phyloP scores from a whole-genome alignment of 2,113 vertebrate genomes.

The Scatophagus argus region DNA sequence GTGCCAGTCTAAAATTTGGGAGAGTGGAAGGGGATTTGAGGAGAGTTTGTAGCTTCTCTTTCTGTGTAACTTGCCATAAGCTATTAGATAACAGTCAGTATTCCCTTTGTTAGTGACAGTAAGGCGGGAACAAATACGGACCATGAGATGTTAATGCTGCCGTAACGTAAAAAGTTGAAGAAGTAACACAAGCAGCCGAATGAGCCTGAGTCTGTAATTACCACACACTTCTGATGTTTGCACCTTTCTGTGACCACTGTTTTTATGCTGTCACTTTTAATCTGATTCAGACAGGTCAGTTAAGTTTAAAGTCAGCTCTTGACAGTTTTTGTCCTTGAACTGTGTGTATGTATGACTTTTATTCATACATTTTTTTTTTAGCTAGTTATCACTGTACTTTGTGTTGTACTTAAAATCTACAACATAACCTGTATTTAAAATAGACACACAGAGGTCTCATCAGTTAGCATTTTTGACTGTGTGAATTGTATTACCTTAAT shows the following conservation, averaged over 20 bases:
- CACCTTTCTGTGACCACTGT: slow-evolving; percentile 20
- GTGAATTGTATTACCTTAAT: slow-evolving; percentile 11
- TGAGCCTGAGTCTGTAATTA: slow-evolving; percentile 7
- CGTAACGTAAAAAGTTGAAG: slow-evolving; percentile 9
- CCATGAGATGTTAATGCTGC: slow-evolving; percentile 19
- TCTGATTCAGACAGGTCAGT: slow-evolving; percentile 19
- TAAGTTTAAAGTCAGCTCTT: background rate
- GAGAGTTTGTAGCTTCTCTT: slow-evolving; percentile 86
- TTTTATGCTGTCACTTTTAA: slow-evolving; percentile 24
- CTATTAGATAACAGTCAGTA: slow-evolving; percentile 88
- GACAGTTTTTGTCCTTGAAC: background rate
- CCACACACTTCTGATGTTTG: slow-evolving; percentile 8
- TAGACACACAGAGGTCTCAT: background rate
- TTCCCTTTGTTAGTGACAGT: slow-evolving; percentile 52
- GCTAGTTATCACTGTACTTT: background rate
- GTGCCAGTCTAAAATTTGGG: slow-evolving; percentile 88
- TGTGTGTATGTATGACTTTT: background rate
- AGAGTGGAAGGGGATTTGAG: slow-evolving; percentile 81
- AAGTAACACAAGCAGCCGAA: slow-evolving; percentile 10
- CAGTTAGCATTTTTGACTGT: background rate
- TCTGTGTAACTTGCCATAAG: slow-evolving; percentile 85
- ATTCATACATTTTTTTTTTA: background rate
- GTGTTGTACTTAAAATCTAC: background rate
- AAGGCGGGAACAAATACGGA: slow-evolving; percentile 31
- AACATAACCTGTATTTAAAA: background rate